Percentiles rank a stretch among this genome's conserved stretches.
phyloP scores from a whole-genome alignment of 2,113 vertebrate genomes.

The Agapornis roseicollis region DNA sequence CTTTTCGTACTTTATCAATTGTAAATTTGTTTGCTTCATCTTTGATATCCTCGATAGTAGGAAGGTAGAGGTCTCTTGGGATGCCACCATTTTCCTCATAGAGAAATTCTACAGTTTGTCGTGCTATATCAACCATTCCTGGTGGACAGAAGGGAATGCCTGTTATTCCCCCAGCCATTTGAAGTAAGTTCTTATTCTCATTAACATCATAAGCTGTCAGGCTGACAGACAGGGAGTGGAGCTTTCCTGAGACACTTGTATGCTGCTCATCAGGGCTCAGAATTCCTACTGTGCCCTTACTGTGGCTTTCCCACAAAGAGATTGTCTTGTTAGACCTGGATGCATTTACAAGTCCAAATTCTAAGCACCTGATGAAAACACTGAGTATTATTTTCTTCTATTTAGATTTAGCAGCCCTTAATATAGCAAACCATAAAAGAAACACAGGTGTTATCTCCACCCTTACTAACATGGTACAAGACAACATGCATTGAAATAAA shows the following conservation, averaged over 20 bases:
- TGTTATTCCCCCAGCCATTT: background rate
- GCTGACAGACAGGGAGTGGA: background rate
- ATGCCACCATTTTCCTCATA: slow-evolving; percentile 98
- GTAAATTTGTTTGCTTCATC: slow-evolving; percentile 99
- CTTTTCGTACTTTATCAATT: slow-evolving; percentile 99
- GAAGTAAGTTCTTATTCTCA: background rate
- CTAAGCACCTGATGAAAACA: background rate
- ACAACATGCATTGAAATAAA: background rate
- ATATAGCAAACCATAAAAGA: background rate
- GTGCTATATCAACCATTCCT: slow-evolving; percentile 97
- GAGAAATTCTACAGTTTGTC: slow-evolving; percentile 96
- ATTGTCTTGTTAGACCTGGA: background rate
- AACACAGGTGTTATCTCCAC: background rate
- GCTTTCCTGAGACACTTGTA: background rate
- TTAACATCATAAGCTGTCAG: background rate
- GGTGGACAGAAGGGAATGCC: background rate
- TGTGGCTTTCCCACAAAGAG: background rate
- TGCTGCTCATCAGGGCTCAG: background rate
- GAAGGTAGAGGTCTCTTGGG: slow-evolving; percentile 95
- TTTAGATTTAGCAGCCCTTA: background rate
- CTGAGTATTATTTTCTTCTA: background rate
- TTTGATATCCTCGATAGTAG: slow-evolving; percentile 98
- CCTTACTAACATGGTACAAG: background rate
- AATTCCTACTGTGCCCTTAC: background rate
- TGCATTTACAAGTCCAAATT: background rate